A percentile compares a stretch with the other conserved stretches of the same genome.
Conservation (phyloP, 2,888 invertebrate genomes). For the Noctua comes region DNA sequence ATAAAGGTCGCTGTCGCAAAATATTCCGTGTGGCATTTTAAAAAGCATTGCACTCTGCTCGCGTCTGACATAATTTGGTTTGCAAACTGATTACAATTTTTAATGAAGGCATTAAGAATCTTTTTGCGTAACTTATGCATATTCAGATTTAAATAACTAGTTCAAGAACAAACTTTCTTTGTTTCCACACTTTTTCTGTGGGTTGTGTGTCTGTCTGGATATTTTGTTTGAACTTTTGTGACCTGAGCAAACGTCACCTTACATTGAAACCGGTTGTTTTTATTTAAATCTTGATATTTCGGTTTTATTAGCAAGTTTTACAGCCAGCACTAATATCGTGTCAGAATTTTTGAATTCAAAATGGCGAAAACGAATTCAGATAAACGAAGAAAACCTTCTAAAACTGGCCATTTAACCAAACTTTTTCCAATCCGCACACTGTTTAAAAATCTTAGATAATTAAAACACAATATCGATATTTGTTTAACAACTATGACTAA, state of each 20-base stretch:
- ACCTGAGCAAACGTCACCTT: conserved; percentile 24
- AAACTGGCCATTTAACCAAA: too few relatives aligned
- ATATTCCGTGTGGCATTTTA: conserved; percentile 47
- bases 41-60: conserved; percentile 46
- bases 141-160: conserved; percentile 67
- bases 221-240: conserved; percentile 26
- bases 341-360: not conserved
- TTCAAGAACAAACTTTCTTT: conserved; percentile 77
- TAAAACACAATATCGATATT: not conserved
- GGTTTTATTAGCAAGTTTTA: not conserved
- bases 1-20: conserved; percentile 9
- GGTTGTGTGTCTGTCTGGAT: conserved; percentile 30
- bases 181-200: conserved; percentile 51
- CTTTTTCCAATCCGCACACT: too few relatives aligned
- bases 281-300: conserved; percentile 22
- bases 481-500: not conserved
- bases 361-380: not conserved
- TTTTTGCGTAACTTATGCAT: conserved; percentile 70
- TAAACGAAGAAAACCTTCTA: not conserved
- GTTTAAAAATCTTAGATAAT: not conserved
- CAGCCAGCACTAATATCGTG: not conserved
- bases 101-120: conserved; percentile 64
- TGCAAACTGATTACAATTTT: conserved; percentile 62
- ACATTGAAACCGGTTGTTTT: conserved; percentile 17
- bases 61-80: conserved; percentile 37